Conservation (phyloP, 1,140 invertebrate genomes). For the Mamestra configurata region DNA sequence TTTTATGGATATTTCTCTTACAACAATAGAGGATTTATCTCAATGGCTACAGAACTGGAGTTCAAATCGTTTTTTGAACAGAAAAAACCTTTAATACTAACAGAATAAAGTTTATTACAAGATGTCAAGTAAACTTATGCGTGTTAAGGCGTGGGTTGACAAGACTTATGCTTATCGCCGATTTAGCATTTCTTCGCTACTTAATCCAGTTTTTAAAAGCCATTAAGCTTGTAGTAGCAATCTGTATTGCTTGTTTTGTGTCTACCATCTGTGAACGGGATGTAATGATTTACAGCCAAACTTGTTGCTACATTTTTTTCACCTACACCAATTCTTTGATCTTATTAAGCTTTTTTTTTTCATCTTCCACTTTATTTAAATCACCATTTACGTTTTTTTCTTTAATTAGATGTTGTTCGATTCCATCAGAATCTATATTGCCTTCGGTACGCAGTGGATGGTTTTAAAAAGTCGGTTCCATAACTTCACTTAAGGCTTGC, state of each 20-base stretch:
- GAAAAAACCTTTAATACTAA: slow-evolving; percentile 52
- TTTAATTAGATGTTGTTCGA: background rate
- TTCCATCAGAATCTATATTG: background rate
- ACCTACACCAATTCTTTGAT: slow-evolving; percentile 32
- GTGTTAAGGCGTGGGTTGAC: slow-evolving; percentile 76
- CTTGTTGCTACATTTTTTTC: slow-evolving; percentile 29
- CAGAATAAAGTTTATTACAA: slow-evolving; percentile 51
- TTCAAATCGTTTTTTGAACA: slow-evolving; percentile 32
- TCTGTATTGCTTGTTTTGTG: slow-evolving; percentile 71
- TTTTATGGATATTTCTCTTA: slow-evolving; percentile 39
- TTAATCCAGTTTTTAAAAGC: slow-evolving; percentile 85
- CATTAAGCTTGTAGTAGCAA: slow-evolving; percentile 83
- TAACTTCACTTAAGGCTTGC: slow-evolving; percentile 53
- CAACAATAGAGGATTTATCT: slow-evolving; percentile 57
- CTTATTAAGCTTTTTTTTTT: slow-evolving; percentile 7
- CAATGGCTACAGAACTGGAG: slow-evolving; percentile 37
- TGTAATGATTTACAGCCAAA: slow-evolving; percentile 42
- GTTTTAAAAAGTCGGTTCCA: slow-evolving; percentile 42
- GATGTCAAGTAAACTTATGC: slow-evolving; percentile 55
- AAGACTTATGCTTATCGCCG: slow-evolving; percentile 81
- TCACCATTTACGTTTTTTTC: slow-evolving; percentile 13
- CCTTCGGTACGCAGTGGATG: background rate
- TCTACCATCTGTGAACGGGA: slow-evolving; percentile 49
- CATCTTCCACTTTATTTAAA: background rate
- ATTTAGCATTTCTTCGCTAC: slow-evolving; percentile 84